These are phyloP conservation scores for Natator depressus DNA, from an alignment of 2,113 vertebrate genomes.

Conservation along the genomic window DNA sequence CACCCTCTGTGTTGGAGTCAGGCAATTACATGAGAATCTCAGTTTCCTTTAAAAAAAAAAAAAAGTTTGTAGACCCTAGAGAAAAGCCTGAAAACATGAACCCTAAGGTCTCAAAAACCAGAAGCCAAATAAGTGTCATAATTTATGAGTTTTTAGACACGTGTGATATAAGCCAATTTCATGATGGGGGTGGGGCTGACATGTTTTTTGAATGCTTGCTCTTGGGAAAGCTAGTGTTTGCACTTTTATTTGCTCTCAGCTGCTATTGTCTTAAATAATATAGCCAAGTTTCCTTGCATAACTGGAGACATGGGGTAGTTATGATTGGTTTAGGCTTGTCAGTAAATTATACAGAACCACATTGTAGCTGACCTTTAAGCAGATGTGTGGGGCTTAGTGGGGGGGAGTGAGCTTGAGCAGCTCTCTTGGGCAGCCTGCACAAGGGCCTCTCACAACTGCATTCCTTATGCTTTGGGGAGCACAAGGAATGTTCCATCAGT, in stretches of 20 bases:
- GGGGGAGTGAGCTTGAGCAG: not conserved
- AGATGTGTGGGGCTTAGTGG: not conserved
- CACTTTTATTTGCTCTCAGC: fast-evolving
- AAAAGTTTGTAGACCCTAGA: not conserved
- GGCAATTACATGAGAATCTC: not conserved
- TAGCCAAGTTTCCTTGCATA: not conserved
- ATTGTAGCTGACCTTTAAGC: not conserved
- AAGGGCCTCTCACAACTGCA: not conserved
- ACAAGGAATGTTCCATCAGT: not conserved
- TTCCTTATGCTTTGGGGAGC: not conserved
- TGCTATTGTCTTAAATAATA: not conserved
- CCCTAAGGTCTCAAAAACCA: not conserved
- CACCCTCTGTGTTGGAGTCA: not conserved
- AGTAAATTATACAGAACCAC: not conserved
- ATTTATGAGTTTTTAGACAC: not conserved
- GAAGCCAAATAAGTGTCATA: not conserved
- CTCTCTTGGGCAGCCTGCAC: fast-evolving
- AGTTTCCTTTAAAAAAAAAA: not conserved
- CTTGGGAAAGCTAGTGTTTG: not conserved
- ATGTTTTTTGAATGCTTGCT: not conserved
- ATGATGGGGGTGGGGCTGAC: not conserved
- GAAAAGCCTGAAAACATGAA: not conserved
- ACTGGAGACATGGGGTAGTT: not conserved
- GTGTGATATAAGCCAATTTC: not conserved
- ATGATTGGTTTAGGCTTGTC: not conserved